Conservation (phyloP, 1,140 invertebrate genomes). For the Mactra quadrangularis region DNA sequence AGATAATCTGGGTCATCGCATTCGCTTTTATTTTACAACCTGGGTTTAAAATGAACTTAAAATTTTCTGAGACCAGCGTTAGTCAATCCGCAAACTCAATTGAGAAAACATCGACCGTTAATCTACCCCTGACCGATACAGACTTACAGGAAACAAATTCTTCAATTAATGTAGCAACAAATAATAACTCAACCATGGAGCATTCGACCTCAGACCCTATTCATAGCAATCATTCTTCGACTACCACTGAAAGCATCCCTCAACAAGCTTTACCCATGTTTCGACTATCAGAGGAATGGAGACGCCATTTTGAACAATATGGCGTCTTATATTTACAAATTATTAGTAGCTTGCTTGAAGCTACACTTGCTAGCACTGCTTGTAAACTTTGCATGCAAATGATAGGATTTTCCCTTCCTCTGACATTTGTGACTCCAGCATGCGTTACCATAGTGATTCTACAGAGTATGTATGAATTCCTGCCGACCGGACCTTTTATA, state of each 20-base stretch:
- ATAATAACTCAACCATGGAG: no score
- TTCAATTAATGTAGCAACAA: no score
- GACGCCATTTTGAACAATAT: conserved; percentile 68
- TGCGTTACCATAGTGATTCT: conserved; percentile 70
- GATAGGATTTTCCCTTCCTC: conserved; percentile 77
- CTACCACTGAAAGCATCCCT: no score
- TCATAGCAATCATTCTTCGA: no score
- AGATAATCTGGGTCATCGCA: conserved; percentile 73
- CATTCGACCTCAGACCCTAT: no score
- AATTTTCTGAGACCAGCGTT: conserved; percentile 51
- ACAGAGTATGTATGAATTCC: conserved; percentile 63
- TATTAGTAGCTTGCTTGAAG: conserved; percentile 68
- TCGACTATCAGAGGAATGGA: conserved; percentile 30
- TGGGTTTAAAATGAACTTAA: conserved; percentile 70
- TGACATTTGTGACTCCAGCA: conserved; percentile 76
- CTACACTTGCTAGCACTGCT: conserved; percentile 76
- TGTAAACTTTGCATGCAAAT: conserved; percentile 82
- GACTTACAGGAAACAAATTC: no score
- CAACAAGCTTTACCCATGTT: not conserved
- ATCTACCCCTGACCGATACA: no score
- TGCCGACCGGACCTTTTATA: conserved; percentile 65
- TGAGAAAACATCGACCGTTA: no score
- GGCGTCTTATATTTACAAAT: conserved; percentile 72
- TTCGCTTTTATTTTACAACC: conserved; percentile 74
- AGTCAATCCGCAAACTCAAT: no score